A percentile compares a stretch with the other conserved stretches of the same genome.
Evolutionary conservation across 1,140 invertebrate genomes (phyloP).

Genomic region (Wasmannia auropunctata): DNA sequence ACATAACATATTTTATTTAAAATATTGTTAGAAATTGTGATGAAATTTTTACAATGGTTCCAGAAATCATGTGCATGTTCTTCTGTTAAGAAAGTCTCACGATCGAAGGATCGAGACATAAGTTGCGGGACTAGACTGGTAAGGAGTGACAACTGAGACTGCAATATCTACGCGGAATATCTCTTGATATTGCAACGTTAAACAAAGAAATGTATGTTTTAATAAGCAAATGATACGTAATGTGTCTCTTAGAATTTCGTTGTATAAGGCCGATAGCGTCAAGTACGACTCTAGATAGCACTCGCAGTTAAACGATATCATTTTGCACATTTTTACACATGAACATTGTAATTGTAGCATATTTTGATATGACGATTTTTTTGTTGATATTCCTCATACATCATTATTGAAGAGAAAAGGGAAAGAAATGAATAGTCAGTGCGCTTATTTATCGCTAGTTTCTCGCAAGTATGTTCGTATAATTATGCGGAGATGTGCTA

Average conservation of each 20-base stretch:
- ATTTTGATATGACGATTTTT: conserved; percentile 54
- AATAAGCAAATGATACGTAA: conserved; percentile 18
- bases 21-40: background rate
- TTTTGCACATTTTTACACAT: conserved; percentile 78
- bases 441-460: conserved; percentile 9
- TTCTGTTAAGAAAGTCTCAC: background rate
- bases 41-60: background rate
- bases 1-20: background rate
- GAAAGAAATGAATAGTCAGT: background rate
- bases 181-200: background rate
- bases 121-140: background rate
- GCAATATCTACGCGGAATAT: conserved; percentile 1
- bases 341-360: conserved; percentile 22
- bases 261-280: conserved; percentile 61
- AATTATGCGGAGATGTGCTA: background rate
- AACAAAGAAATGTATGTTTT: conserved; percentile 12
- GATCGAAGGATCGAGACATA: background rate
- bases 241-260: conserved; percentile 55
- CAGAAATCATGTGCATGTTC: background rate
- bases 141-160: background rate
- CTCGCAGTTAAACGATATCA: conserved; percentile 71
- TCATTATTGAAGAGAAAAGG: background rate
- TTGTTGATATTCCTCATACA: conserved; percentile 11
- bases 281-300: conserved; percentile 75
- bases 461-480: conserved; percentile 6